Evolutionary conservation across 2,797 vertebrate species (phyloP).

Genomic region (Clarias pachynema): DNA sequence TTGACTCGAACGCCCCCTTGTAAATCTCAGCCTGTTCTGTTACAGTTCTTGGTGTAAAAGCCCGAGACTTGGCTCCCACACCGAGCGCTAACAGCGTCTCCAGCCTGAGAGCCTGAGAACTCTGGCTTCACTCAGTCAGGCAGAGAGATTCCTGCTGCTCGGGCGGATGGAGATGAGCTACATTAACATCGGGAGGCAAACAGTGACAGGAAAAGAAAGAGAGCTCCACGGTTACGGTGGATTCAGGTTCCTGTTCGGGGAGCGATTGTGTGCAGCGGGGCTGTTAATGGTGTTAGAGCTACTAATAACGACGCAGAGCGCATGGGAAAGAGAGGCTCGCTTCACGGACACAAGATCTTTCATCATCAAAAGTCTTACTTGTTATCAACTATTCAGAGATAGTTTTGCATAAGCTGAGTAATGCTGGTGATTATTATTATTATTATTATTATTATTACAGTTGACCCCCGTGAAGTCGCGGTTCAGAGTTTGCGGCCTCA

Average conservation of each 20-base stretch:
- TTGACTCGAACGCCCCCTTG: too few relatives aligned
- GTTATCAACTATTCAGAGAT: neutral
- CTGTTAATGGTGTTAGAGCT: constrained; percentile 25
- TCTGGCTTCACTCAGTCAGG: constrained; percentile 25
- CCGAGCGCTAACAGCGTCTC: neutral
- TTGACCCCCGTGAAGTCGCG: too few relatives aligned
- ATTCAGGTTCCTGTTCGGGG: constrained; percentile 26
- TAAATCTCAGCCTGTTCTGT: neutral
- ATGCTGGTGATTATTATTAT: neutral
- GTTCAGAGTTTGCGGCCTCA: too few relatives aligned
- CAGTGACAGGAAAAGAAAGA: constrained; percentile 32
- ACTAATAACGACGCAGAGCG: neutral
- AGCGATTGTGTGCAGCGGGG: constrained; percentile 18
- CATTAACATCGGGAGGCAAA: constrained; percentile 57
- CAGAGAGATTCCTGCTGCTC: constrained; percentile 38
- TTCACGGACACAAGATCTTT: neutral
- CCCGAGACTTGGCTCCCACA: neutral
- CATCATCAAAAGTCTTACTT: neutral
- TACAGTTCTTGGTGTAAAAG: neutral
- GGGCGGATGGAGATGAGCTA: constrained; percentile 58
- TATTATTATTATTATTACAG: neutral
- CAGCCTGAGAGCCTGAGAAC: constrained; percentile 28
- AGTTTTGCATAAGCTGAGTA: neutral
- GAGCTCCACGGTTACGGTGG: constrained; percentile 33
- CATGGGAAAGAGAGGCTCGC: neutral